Conservation (phyloP, 2,888 invertebrate species). For the Aphodius sticticus region DNA sequence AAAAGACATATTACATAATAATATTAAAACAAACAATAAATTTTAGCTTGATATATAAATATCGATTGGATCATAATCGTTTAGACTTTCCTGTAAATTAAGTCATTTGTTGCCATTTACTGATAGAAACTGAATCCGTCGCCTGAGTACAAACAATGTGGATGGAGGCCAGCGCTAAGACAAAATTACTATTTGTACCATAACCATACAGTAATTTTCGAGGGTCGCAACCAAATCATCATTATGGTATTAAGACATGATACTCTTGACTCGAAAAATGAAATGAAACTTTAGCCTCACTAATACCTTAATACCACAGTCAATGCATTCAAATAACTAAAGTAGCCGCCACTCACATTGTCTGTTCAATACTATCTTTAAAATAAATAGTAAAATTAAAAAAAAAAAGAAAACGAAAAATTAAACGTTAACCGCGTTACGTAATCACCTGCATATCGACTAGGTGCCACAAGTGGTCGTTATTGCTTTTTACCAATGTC, state of each 20-base stretch:
- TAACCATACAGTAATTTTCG: conserved; percentile 45
- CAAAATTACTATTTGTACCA: conserved; percentile 30
- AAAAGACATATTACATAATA: conserved; percentile 39
- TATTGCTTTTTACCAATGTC: conserved; percentile 4
- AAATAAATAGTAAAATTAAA: background rate
- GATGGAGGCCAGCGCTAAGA: conserved; percentile 70
- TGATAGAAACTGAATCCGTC: conserved; percentile 40
- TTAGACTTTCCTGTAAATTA: conserved; percentile 52
- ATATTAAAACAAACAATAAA: conserved; percentile 33
- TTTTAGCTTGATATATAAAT: conserved; percentile 51
- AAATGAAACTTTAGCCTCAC: background rate
- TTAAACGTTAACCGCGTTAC: conserved; percentile 27
- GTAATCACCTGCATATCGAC: conserved; percentile 32
- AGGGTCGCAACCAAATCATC: conserved; percentile 20
- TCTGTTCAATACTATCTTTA: conserved; percentile 60
- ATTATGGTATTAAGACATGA: conserved; percentile 34
- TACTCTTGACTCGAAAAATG: conserved; percentile 1
- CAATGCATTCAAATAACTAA: conserved; percentile 47
- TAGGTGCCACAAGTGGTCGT: conserved; percentile 26
- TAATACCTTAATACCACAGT: conserved; percentile 37
- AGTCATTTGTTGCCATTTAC: conserved; percentile 45
- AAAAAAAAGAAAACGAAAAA: conserved; percentile 30
- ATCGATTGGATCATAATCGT: conserved; percentile 51
- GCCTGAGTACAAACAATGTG: conserved; percentile 87
- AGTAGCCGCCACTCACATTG: conserved; percentile 71